Evolutionary conservation across 2,888 invertebrate species (phyloP).

Genomic region (Theretra japonica): DNA sequence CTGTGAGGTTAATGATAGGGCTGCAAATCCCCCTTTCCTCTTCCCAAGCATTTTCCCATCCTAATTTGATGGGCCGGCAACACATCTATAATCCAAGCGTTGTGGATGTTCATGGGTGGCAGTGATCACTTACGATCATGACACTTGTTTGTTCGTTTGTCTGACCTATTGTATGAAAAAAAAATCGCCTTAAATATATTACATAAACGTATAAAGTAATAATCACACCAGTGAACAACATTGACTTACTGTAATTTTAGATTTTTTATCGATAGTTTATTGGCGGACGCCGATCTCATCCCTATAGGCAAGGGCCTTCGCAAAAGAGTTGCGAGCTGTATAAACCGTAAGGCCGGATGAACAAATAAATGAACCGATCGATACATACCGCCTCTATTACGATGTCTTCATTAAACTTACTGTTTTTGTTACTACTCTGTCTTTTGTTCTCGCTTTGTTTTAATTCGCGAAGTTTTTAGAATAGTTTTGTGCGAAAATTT

Average conservation of each 20-base stretch:
- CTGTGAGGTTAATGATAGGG: too few relatives aligned
- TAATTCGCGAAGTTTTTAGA: background rate
- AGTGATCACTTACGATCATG: too few relatives aligned
- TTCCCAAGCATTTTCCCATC: too few relatives aligned
- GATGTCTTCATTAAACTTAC: slow-evolving; percentile 51
- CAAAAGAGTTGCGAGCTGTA: slow-evolving; percentile 77
- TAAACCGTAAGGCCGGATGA: slow-evolving; percentile 79
- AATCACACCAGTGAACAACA: background rate
- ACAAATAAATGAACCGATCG: slow-evolving; percentile 81
- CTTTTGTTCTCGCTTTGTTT: slow-evolving; percentile 44
- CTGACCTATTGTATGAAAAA: too few relatives aligned
- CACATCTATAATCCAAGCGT: too few relatives aligned
- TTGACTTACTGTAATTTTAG: background rate
- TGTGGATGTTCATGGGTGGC: too few relatives aligned
- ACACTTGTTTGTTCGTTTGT: too few relatives aligned
- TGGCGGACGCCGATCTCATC: slow-evolving; percentile 38
- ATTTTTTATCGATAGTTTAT: slow-evolving; percentile 41
- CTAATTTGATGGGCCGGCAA: too few relatives aligned
- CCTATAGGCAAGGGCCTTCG: slow-evolving; percentile 55
- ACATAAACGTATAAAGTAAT: background rate
- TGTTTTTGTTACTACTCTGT: slow-evolving; percentile 56
- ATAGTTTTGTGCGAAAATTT: background rate
- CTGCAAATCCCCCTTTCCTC: too few relatives aligned
- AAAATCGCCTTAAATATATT: too few relatives aligned
- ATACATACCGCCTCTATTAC: slow-evolving; percentile 47